These are phyloP conservation scores for Ptychobarbus kaznakovi DNA, from an alignment of 2,797 vertebrate genomes.

Conservation along the genomic window DNA sequence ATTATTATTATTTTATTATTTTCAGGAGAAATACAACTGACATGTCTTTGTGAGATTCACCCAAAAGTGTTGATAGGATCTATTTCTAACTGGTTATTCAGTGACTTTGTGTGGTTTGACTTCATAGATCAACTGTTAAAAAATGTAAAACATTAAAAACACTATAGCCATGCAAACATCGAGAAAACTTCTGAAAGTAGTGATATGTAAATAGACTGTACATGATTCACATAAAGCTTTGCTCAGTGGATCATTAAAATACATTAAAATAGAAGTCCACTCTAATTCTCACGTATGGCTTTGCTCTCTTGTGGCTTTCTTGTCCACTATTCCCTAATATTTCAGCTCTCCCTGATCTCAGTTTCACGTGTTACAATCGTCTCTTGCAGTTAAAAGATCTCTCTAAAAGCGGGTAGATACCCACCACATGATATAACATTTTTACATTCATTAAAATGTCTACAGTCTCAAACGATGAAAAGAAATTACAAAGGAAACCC, in stretches of 20 bases:
- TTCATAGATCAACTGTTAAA: slow-evolving; percentile 9
- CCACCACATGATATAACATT: background rate
- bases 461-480: background rate
- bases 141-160: slow-evolving; percentile 21
- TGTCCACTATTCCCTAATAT: background rate
- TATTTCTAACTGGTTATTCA: slow-evolving; percentile 5
- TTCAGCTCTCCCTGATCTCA: slow-evolving; percentile 14
- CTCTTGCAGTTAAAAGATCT: background rate
- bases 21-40: background rate
- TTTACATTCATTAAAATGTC: slow-evolving; percentile 17
- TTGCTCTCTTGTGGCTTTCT: slow-evolving; percentile 69
- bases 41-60: slow-evolving; percentile 14
- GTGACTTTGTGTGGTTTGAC: slow-evolving; percentile 9
- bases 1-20: too few species aligned
- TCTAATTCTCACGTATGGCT: slow-evolving; percentile 74
- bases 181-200: slow-evolving; percentile 17
- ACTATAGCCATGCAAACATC: slow-evolving; percentile 31
- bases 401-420: background rate
- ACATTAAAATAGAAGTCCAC: slow-evolving; percentile 46
- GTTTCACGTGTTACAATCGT: background rate
- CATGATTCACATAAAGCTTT: slow-evolving; percentile 51
- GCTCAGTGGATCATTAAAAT: slow-evolving; percentile 28
- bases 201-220: slow-evolving; percentile 37
- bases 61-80: background rate
- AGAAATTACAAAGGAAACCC: background rate